Evolutionary conservation across 2,888 invertebrate species (phyloP).

Genomic region (Anarsia innoxiella): DNA sequence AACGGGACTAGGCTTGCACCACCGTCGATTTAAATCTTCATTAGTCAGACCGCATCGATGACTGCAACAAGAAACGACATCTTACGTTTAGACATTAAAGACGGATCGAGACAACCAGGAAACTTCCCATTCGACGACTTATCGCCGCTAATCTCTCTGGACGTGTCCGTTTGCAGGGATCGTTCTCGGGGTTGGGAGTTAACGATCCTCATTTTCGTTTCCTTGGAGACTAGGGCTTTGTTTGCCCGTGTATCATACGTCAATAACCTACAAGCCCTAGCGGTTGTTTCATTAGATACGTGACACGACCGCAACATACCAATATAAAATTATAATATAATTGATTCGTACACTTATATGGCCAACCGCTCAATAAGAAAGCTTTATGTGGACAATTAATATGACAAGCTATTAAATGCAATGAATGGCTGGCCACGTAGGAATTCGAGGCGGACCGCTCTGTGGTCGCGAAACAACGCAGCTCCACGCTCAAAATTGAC

Average conservation of each 20-base stretch:
- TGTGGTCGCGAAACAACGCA: constrained; percentile 27
- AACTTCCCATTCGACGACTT: constrained; percentile 40
- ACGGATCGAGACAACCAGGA: constrained; percentile 37
- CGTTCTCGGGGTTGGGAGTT: constrained; percentile 33
- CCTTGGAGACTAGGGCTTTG: neutral
- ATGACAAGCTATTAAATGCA: constrained; percentile 54
- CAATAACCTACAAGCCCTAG: constrained; percentile 8
- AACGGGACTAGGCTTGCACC: constrained; percentile 84
- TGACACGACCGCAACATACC: constrained; percentile 32
- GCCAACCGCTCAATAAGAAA: constrained; percentile 33
- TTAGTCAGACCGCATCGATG: constrained; percentile 89
- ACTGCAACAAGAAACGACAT: constrained; percentile 73
- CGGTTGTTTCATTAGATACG: constrained; percentile 40
- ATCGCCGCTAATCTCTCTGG: constrained; percentile 34
- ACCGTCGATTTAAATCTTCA: constrained; percentile 89
- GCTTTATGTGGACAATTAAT: constrained; percentile 37
- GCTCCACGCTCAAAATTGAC: constrained; percentile 20
- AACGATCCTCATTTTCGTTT: constrained; percentile 14
- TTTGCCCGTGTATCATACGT: neutral
- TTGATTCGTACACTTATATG: constrained; percentile 43
- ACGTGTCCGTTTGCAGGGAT: constrained; percentile 42
- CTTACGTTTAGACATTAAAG: constrained; percentile 26
- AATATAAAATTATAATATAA: constrained; percentile 46
- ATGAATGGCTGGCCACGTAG: constrained; percentile 53
- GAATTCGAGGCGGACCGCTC: constrained; percentile 29